These are phyloP conservation scores for Amaurobius ferox DNA, from an alignment of 2,888 invertebrate genomes.

Conservation along the genomic window DNA sequence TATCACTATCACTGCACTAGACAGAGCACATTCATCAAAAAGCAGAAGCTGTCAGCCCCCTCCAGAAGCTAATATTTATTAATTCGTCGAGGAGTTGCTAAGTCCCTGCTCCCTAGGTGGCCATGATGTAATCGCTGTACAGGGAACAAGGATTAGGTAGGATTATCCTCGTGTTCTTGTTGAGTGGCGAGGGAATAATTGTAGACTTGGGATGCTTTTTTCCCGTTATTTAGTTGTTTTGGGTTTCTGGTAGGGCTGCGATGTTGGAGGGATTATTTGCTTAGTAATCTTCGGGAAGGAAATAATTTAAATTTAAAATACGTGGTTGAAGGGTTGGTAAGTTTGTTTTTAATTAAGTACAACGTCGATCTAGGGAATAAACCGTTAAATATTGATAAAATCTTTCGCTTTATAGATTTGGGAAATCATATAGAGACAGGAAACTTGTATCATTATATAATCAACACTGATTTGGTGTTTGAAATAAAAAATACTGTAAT, in stretches of 20 bases:
- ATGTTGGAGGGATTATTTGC: not conserved
- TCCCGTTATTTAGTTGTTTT: not conserved
- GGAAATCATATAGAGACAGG: too few species aligned
- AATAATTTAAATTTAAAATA: not conserved
- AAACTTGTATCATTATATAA: too few species aligned
- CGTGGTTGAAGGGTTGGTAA: not conserved
- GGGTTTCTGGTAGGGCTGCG: not conserved
- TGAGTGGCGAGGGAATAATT: slow-evolving; percentile 16
- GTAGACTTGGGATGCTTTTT: not conserved
- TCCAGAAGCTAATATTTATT: slow-evolving; percentile 66
- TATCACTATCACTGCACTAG: slow-evolving; percentile 58
- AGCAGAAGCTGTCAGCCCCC: slow-evolving; percentile 56
- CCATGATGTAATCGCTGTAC: slow-evolving; percentile 43
- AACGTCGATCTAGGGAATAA: too few species aligned
- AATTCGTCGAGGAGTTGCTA: slow-evolving; percentile 45
- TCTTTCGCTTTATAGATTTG: too few species aligned
- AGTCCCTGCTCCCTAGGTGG: not conserved
- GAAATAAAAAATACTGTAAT: too few species aligned
- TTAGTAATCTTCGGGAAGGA: not conserved
- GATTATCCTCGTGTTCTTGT: slow-evolving; percentile 54
- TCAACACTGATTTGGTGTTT: too few species aligned
- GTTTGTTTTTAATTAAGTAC: not conserved
- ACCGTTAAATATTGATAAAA: too few species aligned
- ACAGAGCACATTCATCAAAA: slow-evolving; percentile 69
- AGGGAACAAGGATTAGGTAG: slow-evolving; percentile 49